Percentiles rank a stretch among this genome's conserved stretches.
phyloP scores from a whole-genome alignment of 2,113 vertebrate species.

The Panurus biarmicus region DNA sequence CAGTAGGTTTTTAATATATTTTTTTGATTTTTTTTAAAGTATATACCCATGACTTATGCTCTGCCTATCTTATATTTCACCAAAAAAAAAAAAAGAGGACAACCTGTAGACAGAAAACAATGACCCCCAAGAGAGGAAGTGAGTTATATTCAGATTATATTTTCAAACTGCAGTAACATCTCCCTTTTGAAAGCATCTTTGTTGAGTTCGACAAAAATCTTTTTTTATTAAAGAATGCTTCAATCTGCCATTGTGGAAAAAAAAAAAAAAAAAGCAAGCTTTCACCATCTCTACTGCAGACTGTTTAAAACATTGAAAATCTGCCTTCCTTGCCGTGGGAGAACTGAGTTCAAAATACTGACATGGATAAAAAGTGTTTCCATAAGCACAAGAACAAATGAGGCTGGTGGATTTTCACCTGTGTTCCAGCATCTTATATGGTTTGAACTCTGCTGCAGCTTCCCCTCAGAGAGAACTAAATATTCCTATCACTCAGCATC shows the following conservation, averaged over 20 bases:
- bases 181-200: neutral
- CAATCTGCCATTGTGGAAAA: neutral
- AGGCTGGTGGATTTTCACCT: neutral
- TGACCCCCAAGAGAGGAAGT: neutral
- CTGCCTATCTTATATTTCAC: neutral
- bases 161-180: neutral
- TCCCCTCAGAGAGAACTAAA: neutral
- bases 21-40: neutral
- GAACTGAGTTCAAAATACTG: neutral
- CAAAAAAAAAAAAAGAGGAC: neutral
- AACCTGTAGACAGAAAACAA: neutral
- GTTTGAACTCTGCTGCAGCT: neutral
- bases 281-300: neutral
- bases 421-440: neutral
- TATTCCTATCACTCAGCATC: neutral
- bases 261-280: neutral
- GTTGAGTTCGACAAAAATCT: neutral
- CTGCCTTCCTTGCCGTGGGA: neutral
- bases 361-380: neutral
- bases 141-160: neutral
- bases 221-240: neutral
- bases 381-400: neutral
- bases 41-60: neutral
- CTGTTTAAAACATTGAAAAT: neutral
- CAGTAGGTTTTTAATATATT: rapidly evolving